Evolutionary conservation across 2,888 invertebrate species (phyloP), one percentile per base, ranked within the genome.

Genomic region (Andrena bucephala): DNA sequence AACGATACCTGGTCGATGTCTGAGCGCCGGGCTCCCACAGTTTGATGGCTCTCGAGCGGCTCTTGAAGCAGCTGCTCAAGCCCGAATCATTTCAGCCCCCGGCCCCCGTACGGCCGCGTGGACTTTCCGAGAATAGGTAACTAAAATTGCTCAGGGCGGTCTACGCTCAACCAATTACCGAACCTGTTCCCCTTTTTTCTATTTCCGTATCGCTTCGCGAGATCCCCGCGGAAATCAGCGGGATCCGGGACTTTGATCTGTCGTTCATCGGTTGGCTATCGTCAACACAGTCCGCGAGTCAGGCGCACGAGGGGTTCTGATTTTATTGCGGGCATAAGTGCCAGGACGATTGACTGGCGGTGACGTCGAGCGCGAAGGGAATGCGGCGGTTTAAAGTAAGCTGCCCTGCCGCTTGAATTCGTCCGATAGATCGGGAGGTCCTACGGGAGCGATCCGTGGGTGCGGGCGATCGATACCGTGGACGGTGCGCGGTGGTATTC

Each of bases 171-270:
- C 8, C 60, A 31, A 48, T 20, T 20, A 31, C n/a, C 16, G 8
- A 20, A 16, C 27, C 27, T 31, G 10, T 31, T 13, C 63, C 57
- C 29, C 52, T 31, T 54, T 67, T 50, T 27, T 24, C 67, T 63
- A 67, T 71, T 67, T 71, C 33, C 42, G 48, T 72, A 72, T 50
- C 65, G 8, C n/a, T 67, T 77, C 62, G 65, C 63, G 8, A 54
- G n/a, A 48, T 50, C 36, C 10, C 42, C 8, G 24, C 42, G 10
- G 54, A 7, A 20, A 24, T 10, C 42, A 16, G 3, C 2, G 20
- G 3, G 4, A 8, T 7, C 20, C 16, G 7, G 4, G 4, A n/a
- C 65, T 72, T 72, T 50, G 67, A 67, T 62, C 67, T 36, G 10
- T n/a, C 36, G 5, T 52, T 16, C 0, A 42, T 54, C 33, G 31